Conservation (phyloP, 2,113 vertebrate genomes). For the Mus spicilegus region DNA sequence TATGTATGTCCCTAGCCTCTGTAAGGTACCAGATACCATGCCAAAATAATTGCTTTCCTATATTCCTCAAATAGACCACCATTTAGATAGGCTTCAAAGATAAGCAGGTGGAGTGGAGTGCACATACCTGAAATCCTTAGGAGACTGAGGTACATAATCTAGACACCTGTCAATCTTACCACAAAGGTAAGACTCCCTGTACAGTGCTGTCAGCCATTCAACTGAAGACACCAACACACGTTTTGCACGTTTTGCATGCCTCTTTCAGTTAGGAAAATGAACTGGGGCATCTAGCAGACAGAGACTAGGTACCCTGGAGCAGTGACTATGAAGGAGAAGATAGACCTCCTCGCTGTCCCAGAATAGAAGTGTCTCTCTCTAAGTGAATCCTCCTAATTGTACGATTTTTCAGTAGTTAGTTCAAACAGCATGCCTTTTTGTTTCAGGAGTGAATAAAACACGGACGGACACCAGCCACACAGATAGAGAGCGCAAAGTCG, state of each 20-base stretch:
- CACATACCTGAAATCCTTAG: not conserved
- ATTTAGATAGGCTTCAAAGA: not conserved
- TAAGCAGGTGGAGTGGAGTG: not conserved
- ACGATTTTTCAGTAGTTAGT: not conserved
- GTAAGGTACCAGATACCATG: not conserved
- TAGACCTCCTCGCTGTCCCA: not conserved
- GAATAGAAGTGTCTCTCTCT: not conserved
- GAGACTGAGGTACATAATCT: not conserved
- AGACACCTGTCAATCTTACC: not conserved
- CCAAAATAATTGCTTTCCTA: not conserved
- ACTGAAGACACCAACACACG: not conserved
- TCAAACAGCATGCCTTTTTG: not conserved
- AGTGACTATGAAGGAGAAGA: not conserved
- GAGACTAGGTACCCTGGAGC: not conserved
- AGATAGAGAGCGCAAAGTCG: not conserved
- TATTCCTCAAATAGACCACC: not conserved
- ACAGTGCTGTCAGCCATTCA: not conserved
- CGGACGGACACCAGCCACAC: not conserved
- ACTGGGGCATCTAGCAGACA: not conserved
- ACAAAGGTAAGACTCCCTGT: not conserved
- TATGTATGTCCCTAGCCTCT: not conserved
- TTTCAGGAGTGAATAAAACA: not conserved
- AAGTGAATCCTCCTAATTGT: not conserved
- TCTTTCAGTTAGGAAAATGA: conserved; percentile 16
- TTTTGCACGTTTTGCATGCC: not conserved